Evolutionary conservation across 64 coral and sea anemone species (phyloP).

Genomic region (Actinia equina): DNA sequence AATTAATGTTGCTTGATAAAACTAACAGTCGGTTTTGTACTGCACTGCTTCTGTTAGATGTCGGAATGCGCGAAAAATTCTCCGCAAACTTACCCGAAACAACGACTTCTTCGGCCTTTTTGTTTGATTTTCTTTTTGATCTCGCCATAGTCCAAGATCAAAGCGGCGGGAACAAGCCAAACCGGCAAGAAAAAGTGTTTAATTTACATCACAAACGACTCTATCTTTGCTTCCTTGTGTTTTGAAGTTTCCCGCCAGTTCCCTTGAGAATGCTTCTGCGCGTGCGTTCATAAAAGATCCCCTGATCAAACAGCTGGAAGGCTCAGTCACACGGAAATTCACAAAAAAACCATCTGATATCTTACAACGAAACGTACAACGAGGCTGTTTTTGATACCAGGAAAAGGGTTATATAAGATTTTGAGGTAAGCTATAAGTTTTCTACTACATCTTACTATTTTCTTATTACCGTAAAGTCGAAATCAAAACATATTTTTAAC

Average conservation of each 20-base stretch:
- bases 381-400: neutral
- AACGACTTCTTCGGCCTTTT: constrained; percentile 23
- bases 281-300: neutral
- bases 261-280: neutral
- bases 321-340: constrained; percentile 12
- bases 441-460: neutral
- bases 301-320: constrained; percentile 19
- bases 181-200: neutral
- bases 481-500: neutral
- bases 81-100: neutral
- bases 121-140: constrained; percentile 42
- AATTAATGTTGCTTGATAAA: neutral
- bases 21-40: neutral
- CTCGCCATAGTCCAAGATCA: constrained; percentile 43
- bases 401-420: neutral
- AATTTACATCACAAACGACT: neutral
- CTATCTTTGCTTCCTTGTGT: constrained; percentile 1
- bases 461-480: neutral
- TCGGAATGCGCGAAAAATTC: neutral
- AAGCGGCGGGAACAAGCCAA: neutral
- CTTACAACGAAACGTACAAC: constrained; percentile 5
- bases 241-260: constrained; percentile 28
- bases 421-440: neutral
- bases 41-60: neutral
- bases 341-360: neutral